Evolutionary conservation across 2,113 vertebrate species (phyloP).

Genomic region (Hippoglossus stenolepis): DNA sequence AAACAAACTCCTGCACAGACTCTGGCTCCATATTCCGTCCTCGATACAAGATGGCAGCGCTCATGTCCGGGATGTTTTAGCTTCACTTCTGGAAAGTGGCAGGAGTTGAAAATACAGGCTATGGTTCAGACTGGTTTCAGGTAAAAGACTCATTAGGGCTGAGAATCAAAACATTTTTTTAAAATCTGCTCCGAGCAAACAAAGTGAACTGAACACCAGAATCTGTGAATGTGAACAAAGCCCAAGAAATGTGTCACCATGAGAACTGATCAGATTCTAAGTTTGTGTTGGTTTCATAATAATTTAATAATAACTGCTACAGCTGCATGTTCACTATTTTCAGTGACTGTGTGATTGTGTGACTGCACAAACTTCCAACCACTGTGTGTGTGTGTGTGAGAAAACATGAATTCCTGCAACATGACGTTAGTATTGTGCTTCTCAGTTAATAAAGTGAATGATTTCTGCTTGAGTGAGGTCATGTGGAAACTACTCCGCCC

Average conservation of each 20-base stretch:
- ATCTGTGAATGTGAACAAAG: background rate
- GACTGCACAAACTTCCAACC: background rate
- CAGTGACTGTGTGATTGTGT: slow-evolving; percentile 6
- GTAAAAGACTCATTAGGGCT: background rate
- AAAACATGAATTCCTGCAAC: slow-evolving; percentile 1
- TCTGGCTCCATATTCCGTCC: too few relatives aligned
- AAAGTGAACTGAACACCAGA: background rate
- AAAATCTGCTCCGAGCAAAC: background rate
- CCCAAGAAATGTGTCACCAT: background rate
- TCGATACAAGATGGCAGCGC: too few relatives aligned
- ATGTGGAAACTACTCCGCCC: slow-evolving; percentile 7
- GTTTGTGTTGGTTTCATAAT: background rate
- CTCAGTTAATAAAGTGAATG: slow-evolving; percentile 23
- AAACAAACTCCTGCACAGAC: too few relatives aligned
- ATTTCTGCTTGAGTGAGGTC: background rate
- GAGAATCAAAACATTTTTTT: too few relatives aligned
- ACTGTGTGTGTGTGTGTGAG: background rate
- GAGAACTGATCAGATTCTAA: background rate
- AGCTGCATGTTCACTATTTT: background rate
- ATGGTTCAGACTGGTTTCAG: background rate
- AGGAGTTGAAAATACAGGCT: too few relatives aligned
- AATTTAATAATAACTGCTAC: background rate
- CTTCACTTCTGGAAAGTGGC: too few relatives aligned
- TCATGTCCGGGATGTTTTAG: too few relatives aligned
- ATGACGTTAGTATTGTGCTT: background rate